Evolutionary conservation across 2,888 invertebrate species (phyloP).

Genomic region (Leucania comma): DNA sequence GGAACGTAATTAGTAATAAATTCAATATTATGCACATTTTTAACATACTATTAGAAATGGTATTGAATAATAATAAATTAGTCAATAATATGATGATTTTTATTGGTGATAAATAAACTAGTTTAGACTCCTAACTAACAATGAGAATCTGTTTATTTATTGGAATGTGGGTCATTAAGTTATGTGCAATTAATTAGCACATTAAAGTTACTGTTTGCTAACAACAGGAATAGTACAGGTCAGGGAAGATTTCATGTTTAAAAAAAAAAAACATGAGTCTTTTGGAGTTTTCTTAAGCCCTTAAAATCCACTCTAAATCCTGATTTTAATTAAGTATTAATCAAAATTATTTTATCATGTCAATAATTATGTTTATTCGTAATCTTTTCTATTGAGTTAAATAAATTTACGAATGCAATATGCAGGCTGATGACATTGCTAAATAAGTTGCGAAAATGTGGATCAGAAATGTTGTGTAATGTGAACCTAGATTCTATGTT

Average conservation of each 20-base stretch:
- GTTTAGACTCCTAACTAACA: neutral
- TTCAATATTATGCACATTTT: neutral
- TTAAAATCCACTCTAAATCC: neutral
- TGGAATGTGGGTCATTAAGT: conserved; percentile 14
- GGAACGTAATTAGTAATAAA: neutral
- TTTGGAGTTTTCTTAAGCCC: neutral
- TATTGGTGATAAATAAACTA: neutral
- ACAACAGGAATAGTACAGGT: neutral
- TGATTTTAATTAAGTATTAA: no score
- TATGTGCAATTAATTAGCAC: neutral
- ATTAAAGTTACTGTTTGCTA: conserved; percentile 1
- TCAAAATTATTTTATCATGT: neutral
- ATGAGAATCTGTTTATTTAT: neutral
- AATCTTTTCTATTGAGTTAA: neutral
- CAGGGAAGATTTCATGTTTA: no score
- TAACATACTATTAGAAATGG: neutral
- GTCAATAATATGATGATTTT: conserved; percentile 17
- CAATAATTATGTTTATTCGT: neutral
- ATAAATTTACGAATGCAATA: neutral
- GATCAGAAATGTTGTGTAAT: conserved; percentile 16
- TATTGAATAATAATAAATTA: neutral
- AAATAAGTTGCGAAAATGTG: conserved; percentile 2
- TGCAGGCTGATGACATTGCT: conserved; percentile 1
- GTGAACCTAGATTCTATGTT: conserved; percentile 4
- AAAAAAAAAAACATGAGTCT: no score